Evolutionary conservation across 2,113 vertebrate genomes (phyloP), one percentile per base, ranked within the genome.

Genomic region (Tychaedon coryphoeus): DNA sequence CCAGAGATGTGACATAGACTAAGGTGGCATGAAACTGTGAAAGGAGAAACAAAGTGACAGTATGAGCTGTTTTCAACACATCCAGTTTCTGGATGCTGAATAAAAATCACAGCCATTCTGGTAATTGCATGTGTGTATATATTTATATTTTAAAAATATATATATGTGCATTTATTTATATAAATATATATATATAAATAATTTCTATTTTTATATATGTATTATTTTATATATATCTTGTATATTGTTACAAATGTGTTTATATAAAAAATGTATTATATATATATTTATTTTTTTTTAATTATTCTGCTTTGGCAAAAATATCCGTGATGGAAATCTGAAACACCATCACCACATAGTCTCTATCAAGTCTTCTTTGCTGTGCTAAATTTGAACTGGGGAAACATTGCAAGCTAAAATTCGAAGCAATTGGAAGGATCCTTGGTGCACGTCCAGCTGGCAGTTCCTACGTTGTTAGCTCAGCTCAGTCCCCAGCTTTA

Each of bases 1-100:
- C 7, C 0, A 3, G 5, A 18, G 15, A 36, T 2, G 3, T 53
- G 40, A 8, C 33, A 28, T 8, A 45, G 40, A 23, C 17, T 79
- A 6, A 71, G 16, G 31, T 43, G 19, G 5, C 16, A 25, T 65
- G 10, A 65, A 61, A 20, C 62, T 31, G 8, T 57, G 36, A 69
- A 64, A 72, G 33, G 23, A 89, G 22, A 79, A 78, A 53, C 17
- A 28, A 67, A 22, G 22, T 89, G 43, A 33, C 16, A 34, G 7
- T 45, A 31, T 0, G 2, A 69, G 26, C 34, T 64, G 53, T 60
- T 85, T 75, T 38, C 36, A 60, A 6, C 7, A 22, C 16, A n/a
- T 40, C 6, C 18, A 34, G 7, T 51, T 76, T 85, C 62, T 45
- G 19, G n/a, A 28, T 48, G 86, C 48, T 75, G 36, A 89, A 36